Evolutionary conservation across 2,888 invertebrate species (phyloP), one percentile per base, ranked within the genome.

Genomic region (Pseudanteris insignis): DNA sequence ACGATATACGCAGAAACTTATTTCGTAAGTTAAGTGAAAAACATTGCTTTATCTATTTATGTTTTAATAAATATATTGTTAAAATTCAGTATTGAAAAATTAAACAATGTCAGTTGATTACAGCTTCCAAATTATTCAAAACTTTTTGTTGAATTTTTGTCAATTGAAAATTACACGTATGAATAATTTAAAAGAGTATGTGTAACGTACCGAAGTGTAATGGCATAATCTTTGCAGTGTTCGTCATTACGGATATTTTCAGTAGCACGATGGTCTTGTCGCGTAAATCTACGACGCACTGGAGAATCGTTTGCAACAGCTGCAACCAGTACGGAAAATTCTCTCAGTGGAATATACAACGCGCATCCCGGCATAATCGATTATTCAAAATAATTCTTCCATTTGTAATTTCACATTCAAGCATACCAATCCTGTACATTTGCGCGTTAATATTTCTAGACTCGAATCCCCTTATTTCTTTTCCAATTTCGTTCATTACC

Each of bases 311-410:
- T 15, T 38, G 50, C 38, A 50, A 43, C 61, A 55, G 61, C 61
- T 61, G 55, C 50, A 55, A 14, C 50, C 36, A 33, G 44, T 48
- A 38, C 37, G 55, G 50, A 54, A 54, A 61, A 61, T 50, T 55
- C 53, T 55, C 55, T 61, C 50, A 50, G 33, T 55, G 54, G 50
- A 55, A 61, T 51, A 46, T n/a, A n/a, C n/a, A n/a, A n/a, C 32
- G 33, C 40, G 32, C 53, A 18, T 47, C 40, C 41, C 25, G 15
- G 51, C 24, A 41, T 55, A 51, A 62, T 57, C 51, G 51, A 62
- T 62, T 55, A 62, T 51, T 51, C 28, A 26, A 33, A 43, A 57
- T 62, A 57, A 61, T 55, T 61, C 40, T 55, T 57, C 33, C 43
- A 12, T 28, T 32, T 36, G 38, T 57, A 46, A 62, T 57, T 55